Evolutionary conservation across 1,140 invertebrate genomes (phyloP), one percentile per base, ranked within the genome.

Genomic region (Agrypnia vestita): DNA sequence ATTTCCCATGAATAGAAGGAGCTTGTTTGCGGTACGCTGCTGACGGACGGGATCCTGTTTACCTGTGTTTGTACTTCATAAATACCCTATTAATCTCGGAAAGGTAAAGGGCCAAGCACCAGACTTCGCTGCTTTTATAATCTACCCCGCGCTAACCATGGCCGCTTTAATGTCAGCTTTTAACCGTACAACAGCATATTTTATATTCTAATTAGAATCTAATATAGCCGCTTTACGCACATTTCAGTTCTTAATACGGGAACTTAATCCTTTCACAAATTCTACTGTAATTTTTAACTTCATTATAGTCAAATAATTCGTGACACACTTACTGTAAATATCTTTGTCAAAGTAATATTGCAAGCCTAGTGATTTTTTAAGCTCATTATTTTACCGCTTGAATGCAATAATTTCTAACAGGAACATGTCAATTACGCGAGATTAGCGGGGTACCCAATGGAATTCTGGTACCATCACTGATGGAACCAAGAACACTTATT

Each of bases 1-100:
- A 35, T 35, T 35, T 35, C 1, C 25, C 25, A 35, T 35, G 25
- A 35, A 35, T 61, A 61, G n/a, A n/a, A n/a, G 19, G 56, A 61
- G 56, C 17, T 12, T 61, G 56, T 61, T 19, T 61, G 56, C 56
- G 56, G 15, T 11, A 17, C 25, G 19, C n/a, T 73, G 69, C 49
- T 73, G 69, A 73, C 69, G 25, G 13, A 25, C 49, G 9, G 11
- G 49, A n/a, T 35, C 19, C 25, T 69, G 43, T 69, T 69, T 69
- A 49, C 64, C 64, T 19, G 21, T 17, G 69, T 51, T 69, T 43
- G 69, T 53, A 73, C 25, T 53, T 73, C 51, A 55, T 73, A 35
- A 73, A 73, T 73, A 49, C 17, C 47, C 69, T 55, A 73, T 73
- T 73, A 73, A 73, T 73, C 69, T 73, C 15, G 11, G 19, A 12